Evolutionary conservation across 2,797 vertebrate species (phyloP).

Genomic region (Xenentodon cancila): DNA sequence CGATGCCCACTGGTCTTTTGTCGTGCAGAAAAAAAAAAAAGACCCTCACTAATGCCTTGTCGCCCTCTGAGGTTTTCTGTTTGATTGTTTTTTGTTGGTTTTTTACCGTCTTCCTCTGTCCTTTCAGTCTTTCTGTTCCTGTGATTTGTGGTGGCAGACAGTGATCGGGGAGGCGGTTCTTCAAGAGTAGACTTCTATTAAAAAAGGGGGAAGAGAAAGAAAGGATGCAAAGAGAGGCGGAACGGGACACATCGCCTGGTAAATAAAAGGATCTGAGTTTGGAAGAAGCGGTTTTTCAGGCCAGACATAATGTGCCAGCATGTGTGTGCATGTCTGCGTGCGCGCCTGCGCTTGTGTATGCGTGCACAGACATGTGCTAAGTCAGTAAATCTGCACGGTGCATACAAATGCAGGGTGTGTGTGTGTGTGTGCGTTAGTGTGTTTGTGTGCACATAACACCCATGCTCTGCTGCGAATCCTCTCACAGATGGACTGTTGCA

Average conservation of each 20-base stretch:
- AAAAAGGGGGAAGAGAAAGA: slow-evolving; percentile 44
- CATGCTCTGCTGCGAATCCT: slow-evolving; percentile 39
- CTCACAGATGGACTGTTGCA: slow-evolving; percentile 79
- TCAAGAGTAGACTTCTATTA: slow-evolving; percentile 38
- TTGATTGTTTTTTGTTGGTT: neutral
- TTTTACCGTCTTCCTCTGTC: slow-evolving; percentile 35
- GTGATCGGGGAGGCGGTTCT: slow-evolving; percentile 54
- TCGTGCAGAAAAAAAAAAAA: slow-evolving; percentile 31
- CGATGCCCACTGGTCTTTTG: slow-evolving; percentile 71
- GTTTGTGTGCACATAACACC: slow-evolving; percentile 21
- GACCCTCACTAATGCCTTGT: slow-evolving; percentile 34
- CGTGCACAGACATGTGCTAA: slow-evolving; percentile 21
- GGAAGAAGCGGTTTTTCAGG: slow-evolving; percentile 57
- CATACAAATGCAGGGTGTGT: slow-evolving; percentile 1
- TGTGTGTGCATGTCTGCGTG: slow-evolving; percentile 14
- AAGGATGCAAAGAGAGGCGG: slow-evolving; percentile 39
- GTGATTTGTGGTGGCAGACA: slow-evolving; percentile 64
- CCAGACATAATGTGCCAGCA: slow-evolving; percentile 13
- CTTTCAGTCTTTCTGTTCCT: slow-evolving; percentile 52
- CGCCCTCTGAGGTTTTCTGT: slow-evolving; percentile 42
- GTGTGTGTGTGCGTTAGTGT: slow-evolving; percentile 1
- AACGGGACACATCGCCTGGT: slow-evolving; percentile 41
- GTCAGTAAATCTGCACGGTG: slow-evolving; percentile 45
- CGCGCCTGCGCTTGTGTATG: too few relatives aligned
- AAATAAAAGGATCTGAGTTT: slow-evolving; percentile 64